These are phyloP conservation scores for Euplagia quadripunctaria DNA, from an alignment of 2,888 invertebrate genomes.

Conservation along the genomic window DNA sequence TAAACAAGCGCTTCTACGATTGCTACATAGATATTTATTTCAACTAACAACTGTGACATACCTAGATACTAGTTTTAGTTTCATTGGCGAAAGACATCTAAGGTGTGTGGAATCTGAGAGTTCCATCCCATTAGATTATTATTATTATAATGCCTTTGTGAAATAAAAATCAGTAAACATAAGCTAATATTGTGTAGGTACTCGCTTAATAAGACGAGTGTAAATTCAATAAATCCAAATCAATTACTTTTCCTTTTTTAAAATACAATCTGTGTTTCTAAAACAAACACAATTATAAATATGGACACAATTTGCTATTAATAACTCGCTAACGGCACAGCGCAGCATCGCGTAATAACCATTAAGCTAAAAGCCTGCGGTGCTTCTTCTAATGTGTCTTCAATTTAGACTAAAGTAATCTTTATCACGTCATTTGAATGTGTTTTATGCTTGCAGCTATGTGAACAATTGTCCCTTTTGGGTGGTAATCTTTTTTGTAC, in stretches of 20 bases:
- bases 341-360: conserved; percentile 55
- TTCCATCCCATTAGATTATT: too few relatives aligned
- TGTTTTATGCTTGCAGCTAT: conserved; percentile 37
- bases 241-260: conserved; percentile 1
- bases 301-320: conserved; percentile 45
- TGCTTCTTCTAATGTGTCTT: conserved; percentile 59
- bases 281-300: conserved; percentile 42
- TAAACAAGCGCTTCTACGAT: too few relatives aligned
- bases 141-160: too few relatives aligned
- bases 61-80: too few relatives aligned
- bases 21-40: too few relatives aligned
- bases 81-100: too few relatives aligned
- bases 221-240: too few relatives aligned
- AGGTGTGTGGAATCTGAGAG: too few relatives aligned
- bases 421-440: conserved; percentile 51
- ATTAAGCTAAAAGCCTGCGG: conserved; percentile 68
- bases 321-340: conserved; percentile 44
- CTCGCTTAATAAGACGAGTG: not conserved
- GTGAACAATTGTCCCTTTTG: conserved; percentile 23
- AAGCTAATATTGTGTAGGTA: not conserved
- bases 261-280: conserved; percentile 33
- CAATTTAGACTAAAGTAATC: conserved; percentile 63
- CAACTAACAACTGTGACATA: too few relatives aligned
- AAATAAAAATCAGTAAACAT: not conserved
- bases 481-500: conserved; percentile 12